These are phyloP conservation scores for Aplocera efformata DNA, from an alignment of 2,888 invertebrate species.

Conservation along the genomic window DNA sequence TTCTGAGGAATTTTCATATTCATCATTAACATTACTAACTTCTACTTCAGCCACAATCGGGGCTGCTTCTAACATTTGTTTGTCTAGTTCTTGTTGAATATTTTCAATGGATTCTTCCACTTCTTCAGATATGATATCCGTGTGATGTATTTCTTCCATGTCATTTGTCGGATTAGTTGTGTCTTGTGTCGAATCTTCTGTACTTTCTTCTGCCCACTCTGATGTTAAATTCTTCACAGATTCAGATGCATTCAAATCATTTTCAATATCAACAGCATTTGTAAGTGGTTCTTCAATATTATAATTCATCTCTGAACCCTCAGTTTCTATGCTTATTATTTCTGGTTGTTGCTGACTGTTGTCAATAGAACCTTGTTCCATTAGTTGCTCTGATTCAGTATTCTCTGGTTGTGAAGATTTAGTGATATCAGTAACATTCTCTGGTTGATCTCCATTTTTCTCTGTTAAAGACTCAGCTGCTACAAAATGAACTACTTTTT, in stretches of 20 bases:
- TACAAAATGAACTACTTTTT: neutral
- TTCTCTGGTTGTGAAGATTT: constrained; percentile 2
- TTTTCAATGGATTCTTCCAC: constrained; percentile 72
- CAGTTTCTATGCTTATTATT: constrained; percentile 1
- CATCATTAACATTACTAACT: constrained; percentile 3
- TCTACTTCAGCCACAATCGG: constrained; percentile 14
- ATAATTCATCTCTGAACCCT: neutral
- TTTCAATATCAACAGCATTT: constrained; percentile 1
- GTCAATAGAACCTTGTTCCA: constrained; percentile 4
- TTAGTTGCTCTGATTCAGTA: neutral
- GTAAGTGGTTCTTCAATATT: constrained; percentile 1
- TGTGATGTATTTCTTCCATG: constrained; percentile 9
- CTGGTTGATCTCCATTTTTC: no score
- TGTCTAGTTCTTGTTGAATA: constrained; percentile 71
- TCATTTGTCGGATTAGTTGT: constrained; percentile 12
- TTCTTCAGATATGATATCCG: constrained; percentile 38
- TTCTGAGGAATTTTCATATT: constrained; percentile 22
- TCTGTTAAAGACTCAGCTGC: no score
- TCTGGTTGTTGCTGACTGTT: constrained; percentile 2
- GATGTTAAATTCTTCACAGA: constrained; percentile 44
- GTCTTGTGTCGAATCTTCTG: constrained; percentile 33
- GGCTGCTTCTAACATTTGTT: constrained; percentile 35
- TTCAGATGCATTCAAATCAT: constrained; percentile 2
- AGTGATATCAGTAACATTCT: constrained; percentile 1
- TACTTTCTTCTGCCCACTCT: constrained; percentile 68